Conservation (phyloP, 1,140 invertebrate genomes). For the Leptinotarsa defecta region DNA sequence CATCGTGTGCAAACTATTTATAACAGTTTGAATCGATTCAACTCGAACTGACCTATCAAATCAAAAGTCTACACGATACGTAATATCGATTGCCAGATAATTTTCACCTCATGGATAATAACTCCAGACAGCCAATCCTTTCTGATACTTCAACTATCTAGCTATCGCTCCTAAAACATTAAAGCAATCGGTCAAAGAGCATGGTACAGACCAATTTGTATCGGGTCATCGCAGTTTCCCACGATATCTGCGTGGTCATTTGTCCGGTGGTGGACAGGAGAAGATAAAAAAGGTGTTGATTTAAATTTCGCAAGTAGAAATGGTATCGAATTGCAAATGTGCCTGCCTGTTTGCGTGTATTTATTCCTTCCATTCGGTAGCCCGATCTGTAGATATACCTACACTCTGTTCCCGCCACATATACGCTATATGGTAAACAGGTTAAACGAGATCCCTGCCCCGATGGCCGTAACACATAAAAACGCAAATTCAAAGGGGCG, state of each 20-base stretch:
- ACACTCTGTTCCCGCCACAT: slow-evolving; percentile 31
- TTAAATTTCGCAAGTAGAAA: slow-evolving; percentile 47
- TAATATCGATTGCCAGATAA: too few species aligned
- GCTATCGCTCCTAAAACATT: too few species aligned
- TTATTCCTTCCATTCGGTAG: neutral
- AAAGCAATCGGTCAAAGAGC: neutral
- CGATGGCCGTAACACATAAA: slow-evolving; percentile 38
- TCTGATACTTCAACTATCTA: too few species aligned
- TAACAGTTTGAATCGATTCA: too few species aligned
- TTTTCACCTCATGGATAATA: too few species aligned
- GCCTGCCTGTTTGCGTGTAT: neutral
- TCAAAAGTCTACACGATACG: too few species aligned
- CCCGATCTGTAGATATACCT: slow-evolving; percentile 34
- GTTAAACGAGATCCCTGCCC: slow-evolving; percentile 51
- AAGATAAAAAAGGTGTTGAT: slow-evolving; percentile 43
- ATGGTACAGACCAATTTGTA: slow-evolving; percentile 5
- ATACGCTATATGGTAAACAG: slow-evolving; percentile 44
- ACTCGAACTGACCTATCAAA: too few species aligned
- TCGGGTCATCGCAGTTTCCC: slow-evolving; percentile 9
- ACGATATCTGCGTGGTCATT: slow-evolving; percentile 3
- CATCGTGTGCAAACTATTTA: too few species aligned
- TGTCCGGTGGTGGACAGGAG: slow-evolving; percentile 23
- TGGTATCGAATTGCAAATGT: slow-evolving; percentile 45
- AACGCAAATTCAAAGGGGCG: slow-evolving; percentile 52
- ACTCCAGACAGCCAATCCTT: too few species aligned